These are phyloP conservation scores for Platypus cylindrus DNA, from an alignment of 2,888 invertebrate genomes.

Conservation along the genomic window DNA sequence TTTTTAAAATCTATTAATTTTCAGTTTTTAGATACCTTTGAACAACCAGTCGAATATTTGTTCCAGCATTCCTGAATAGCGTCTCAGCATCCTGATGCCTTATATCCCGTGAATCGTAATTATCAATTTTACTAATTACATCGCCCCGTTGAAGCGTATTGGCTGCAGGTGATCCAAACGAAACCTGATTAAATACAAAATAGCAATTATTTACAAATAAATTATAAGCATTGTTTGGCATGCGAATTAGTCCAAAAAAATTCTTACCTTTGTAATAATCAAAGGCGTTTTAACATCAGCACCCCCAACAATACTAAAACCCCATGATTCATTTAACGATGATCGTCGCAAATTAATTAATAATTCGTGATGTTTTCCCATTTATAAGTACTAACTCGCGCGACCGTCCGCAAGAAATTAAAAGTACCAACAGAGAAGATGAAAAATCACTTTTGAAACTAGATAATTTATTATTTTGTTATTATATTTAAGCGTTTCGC, in stretches of 20 bases:
- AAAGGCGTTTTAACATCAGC: slow-evolving; percentile 76
- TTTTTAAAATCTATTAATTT: neutral
- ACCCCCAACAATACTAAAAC: slow-evolving; percentile 76
- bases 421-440: too few species aligned
- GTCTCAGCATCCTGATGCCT: slow-evolving; percentile 86
- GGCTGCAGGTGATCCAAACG: slow-evolving; percentile 73
- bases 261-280: slow-evolving; percentile 74
- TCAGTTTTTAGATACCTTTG: slow-evolving; percentile 49
- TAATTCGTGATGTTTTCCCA: slow-evolving; percentile 63
- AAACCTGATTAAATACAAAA: slow-evolving; percentile 50
- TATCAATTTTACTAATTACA: slow-evolving; percentile 79
- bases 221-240: too few species aligned
- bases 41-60: slow-evolving; percentile 66
- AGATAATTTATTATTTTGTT: slow-evolving; percentile 11
- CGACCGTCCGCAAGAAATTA: slow-evolving; percentile 14
- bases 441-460: slow-evolving; percentile 15
- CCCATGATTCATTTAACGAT: slow-evolving; percentile 65
- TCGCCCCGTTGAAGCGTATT: slow-evolving; percentile 79
- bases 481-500: slow-evolving; percentile 8
- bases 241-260: too few species aligned
- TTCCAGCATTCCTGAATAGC: slow-evolving; percentile 69
- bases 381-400: slow-evolving; percentile 17
- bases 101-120: slow-evolving; percentile 76
- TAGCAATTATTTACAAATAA: too few species aligned
- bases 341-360: slow-evolving; percentile 61